Evolutionary conservation across 1,140 invertebrate species (phyloP).

Genomic region (Platyscapa corneri): DNA sequence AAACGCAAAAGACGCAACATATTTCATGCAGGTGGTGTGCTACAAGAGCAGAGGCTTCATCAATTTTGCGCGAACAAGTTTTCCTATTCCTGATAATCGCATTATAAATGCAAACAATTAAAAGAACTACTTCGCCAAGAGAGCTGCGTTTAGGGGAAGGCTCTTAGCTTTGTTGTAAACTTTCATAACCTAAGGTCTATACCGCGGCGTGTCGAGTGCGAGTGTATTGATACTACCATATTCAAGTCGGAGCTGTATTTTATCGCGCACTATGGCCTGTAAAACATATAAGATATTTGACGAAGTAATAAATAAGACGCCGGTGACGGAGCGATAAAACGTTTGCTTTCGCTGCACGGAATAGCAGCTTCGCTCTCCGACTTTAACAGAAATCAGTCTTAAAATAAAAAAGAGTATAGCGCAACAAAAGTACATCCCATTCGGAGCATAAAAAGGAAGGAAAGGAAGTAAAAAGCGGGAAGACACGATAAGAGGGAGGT

Average conservation of each 20-base stretch:
- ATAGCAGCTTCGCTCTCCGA: neutral
- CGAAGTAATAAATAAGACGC: slow-evolving; percentile 9
- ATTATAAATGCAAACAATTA: neutral
- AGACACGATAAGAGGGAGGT: neutral
- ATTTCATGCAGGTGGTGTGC: neutral
- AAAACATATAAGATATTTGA: slow-evolving; percentile 20
- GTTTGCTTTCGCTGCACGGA: neutral
- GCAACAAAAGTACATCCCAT: neutral
- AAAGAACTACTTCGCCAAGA: neutral
- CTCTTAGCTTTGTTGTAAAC: neutral
- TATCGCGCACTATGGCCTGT: neutral
- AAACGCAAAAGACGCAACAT: neutral
- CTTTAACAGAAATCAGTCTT: neutral
- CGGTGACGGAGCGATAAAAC: neutral
- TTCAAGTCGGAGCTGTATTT: neutral
- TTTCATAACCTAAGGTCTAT: neutral
- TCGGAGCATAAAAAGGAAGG: neutral
- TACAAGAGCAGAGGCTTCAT: neutral
- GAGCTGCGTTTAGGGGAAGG: neutral
- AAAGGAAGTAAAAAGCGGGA: neutral
- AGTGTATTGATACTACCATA: neutral
- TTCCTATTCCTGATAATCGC: neutral
- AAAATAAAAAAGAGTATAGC: neutral
- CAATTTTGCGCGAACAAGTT: too few relatives aligned
- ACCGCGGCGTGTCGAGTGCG: neutral